Percentiles rank a stretch among this genome's conserved stretches.
These are phyloP conservation scores for Agrochola macilenta DNA, from an alignment of 2,888 invertebrate species.

Conservation along the genomic window DNA sequence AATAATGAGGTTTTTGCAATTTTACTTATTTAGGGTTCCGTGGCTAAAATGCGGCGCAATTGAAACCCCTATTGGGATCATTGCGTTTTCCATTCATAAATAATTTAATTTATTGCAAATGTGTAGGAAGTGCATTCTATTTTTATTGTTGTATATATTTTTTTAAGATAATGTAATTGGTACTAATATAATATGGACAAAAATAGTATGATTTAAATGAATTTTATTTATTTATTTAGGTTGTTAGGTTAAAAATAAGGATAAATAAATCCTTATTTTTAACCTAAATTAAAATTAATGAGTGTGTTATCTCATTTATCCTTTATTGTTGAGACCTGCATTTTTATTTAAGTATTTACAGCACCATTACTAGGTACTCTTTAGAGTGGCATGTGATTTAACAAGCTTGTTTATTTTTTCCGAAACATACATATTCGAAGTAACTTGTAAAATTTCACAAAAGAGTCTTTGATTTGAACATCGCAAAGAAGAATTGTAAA, in stretches of 20 bases:
- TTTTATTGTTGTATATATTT: not conserved
- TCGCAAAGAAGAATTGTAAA: not conserved
- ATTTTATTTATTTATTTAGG: no score
- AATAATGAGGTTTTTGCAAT: conserved; percentile 57
- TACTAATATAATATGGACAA: no score
- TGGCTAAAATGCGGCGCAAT: fast-evolving
- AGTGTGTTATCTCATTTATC: not conserved
- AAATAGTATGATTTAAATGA: no score
- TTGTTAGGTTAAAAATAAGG: not conserved
- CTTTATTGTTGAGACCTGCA: not conserved
- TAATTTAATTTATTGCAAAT: not conserved
- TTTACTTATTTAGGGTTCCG: conserved; percentile 43
- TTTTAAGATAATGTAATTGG: no score
- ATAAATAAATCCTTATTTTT: no score
- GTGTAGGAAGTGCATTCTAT: not conserved
- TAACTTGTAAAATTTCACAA: not conserved
- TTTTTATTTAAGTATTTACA: no score
- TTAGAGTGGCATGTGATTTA: not conserved
- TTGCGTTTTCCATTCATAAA: not conserved
- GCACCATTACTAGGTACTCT: not conserved
- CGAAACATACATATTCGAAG: no score
- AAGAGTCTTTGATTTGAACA: not conserved
- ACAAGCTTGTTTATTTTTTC: no score
- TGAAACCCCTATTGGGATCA: not conserved
- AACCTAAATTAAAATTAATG: no score